Evolutionary conservation across 2,888 invertebrate species (phyloP).

Genomic region (Synanthedon myopaeformis): DNA sequence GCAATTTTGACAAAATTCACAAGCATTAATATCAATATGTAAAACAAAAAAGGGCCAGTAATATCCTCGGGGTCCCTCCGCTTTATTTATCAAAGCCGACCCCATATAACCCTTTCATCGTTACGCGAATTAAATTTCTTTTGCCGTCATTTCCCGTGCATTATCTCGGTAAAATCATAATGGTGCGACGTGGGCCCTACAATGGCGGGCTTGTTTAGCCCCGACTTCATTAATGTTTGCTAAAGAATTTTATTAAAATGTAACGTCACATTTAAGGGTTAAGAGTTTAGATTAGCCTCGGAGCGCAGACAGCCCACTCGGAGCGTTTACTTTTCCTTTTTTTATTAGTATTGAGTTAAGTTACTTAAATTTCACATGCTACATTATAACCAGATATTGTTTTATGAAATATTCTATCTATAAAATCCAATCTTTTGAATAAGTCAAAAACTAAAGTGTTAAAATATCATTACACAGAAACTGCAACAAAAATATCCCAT

Average conservation of each 20-base stretch:
- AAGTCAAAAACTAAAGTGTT: no score
- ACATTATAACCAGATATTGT: no score
- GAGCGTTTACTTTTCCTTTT: no score
- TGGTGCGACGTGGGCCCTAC: conserved; percentile 43
- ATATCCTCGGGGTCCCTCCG: conserved; percentile 55
- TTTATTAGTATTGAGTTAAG: no score
- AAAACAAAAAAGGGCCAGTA: conserved; percentile 59
- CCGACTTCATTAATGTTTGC: conserved; percentile 62
- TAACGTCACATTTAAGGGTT: conserved; percentile 52
- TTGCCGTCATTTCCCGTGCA: conserved; percentile 70
- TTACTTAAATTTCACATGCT: no score
- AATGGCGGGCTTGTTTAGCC: conserved; percentile 53
- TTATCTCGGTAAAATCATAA: conserved; percentile 69
- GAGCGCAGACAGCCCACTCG: background rate
- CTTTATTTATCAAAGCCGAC: conserved; percentile 64
- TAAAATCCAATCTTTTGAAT: no score
- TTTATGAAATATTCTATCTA: no score
- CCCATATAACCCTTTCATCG: conserved; percentile 66
- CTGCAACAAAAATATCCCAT: no score
- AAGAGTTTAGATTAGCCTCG: conserved; percentile 9
- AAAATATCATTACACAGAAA: no score
- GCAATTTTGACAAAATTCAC: conserved; percentile 66
- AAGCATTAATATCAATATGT: conserved; percentile 69
- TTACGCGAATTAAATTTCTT: conserved; percentile 70
- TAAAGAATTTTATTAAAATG: conserved; percentile 68